Percentiles rank a stretch among this genome's conserved stretches.
Conservation (phyloP, 2,113 vertebrate genomes). For the Genyomyrus donnyi region DNA sequence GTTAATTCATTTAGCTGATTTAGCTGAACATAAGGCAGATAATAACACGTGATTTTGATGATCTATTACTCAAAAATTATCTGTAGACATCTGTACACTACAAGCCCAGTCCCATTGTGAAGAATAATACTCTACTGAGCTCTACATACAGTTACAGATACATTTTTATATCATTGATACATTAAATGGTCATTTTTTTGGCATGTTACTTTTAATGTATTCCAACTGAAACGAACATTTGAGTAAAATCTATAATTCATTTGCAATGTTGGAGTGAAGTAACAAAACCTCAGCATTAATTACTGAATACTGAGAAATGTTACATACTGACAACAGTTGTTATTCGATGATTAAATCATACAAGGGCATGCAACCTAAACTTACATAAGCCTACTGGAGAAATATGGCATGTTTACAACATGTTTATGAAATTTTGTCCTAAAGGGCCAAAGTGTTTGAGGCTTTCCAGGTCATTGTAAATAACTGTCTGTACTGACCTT, state of each 20-base stretch:
- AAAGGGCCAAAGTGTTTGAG: slow-evolving; percentile 39
- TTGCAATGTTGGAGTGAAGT: slow-evolving; percentile 13
- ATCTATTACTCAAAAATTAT: neutral
- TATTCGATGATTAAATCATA: neutral
- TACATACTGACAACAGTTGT: slow-evolving; percentile 36
- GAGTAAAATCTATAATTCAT: slow-evolving; percentile 14
- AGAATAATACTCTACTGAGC: neutral
- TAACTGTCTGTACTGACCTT: slow-evolving; percentile 61
- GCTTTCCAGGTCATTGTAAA: slow-evolving; percentile 55
- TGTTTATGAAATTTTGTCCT: slow-evolving; percentile 28
- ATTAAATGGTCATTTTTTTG: neutral
- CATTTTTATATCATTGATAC: neutral
- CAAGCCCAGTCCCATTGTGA: neutral
- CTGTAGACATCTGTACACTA: neutral
- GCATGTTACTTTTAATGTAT: neutral
- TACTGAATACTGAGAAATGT: slow-evolving; percentile 46
- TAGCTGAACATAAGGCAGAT: neutral
- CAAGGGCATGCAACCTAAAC: neutral
- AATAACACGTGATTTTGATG: neutral
- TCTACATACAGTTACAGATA: neutral
- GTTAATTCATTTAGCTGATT: neutral
- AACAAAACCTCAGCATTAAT: slow-evolving; percentile 37
- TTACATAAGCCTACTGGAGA: neutral
- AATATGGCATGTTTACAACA: neutral
- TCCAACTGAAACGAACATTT: neutral